A percentile compares a stretch with the other conserved stretches of the same genome.
phyloP scores from a whole-genome alignment of 1,140 invertebrate genomes.

The Anthonomus grandis region DNA sequence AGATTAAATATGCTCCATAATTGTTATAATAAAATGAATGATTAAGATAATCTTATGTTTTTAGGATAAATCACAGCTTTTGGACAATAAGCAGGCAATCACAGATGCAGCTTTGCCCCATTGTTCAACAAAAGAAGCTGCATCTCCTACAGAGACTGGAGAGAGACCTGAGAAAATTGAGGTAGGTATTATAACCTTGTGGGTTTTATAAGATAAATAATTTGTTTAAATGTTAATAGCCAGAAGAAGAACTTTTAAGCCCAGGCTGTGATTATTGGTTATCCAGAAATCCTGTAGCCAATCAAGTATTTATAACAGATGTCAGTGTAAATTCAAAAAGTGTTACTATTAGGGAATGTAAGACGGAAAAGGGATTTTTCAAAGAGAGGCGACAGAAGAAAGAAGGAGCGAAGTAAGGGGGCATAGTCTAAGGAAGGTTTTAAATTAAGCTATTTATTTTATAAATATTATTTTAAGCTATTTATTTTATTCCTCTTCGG shows the following conservation, averaged over 20 bases:
- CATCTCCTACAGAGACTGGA: conserved; percentile 42
- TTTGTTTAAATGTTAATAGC: too few species aligned
- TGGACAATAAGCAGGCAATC: conserved; percentile 47
- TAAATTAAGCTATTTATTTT: too few species aligned
- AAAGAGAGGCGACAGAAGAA: conserved; percentile 57
- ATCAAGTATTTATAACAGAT: conserved; percentile 94
- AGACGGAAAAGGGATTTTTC: conserved; percentile 91
- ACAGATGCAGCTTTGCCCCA: conserved; percentile 46
- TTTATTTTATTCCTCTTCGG: too few species aligned
- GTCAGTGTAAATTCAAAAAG: conserved; percentile 91
- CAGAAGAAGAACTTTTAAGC: conserved; percentile 53
- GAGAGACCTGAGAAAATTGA: conserved; percentile 24
- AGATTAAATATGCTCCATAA: too few species aligned
- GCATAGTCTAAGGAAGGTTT: too few species aligned
- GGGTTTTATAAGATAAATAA: not conserved
- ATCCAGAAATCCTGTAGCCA: conserved; percentile 77
- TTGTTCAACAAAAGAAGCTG: conserved; percentile 46
- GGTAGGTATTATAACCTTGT: conserved; percentile 1
- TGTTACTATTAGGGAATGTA: conserved; percentile 92
- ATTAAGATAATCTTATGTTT: not conserved
- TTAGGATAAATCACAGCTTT: conserved; percentile 28
- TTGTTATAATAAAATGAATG: too few species aligned
- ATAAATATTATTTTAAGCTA: too few species aligned
- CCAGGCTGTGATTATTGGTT: conserved; percentile 81
- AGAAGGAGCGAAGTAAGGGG: conserved; percentile 40